phyloP scores from a whole-genome alignment of 1,140 invertebrate species.

The Apocrypta bakeri region DNA sequence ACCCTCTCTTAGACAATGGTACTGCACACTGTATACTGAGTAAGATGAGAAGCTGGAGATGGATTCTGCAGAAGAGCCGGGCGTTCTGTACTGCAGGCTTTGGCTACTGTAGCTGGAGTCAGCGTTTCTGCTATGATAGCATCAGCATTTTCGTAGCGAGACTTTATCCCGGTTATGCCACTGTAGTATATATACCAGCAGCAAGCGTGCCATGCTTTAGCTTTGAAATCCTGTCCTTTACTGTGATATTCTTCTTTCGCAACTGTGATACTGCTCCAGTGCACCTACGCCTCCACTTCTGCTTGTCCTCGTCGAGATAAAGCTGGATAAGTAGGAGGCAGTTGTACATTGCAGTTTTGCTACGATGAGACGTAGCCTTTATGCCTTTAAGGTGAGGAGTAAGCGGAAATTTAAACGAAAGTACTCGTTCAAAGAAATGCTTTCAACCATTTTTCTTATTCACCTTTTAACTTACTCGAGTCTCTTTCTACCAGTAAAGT shows the following conservation, averaged over 20 bases:
- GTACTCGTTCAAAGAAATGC: too few species aligned
- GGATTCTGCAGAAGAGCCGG: neutral
- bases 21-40: neutral
- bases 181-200: too few species aligned
- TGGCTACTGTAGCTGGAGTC: neutral
- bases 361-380: too few species aligned
- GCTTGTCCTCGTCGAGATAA: neutral
- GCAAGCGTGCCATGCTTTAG: neutral
- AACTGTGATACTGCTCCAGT: neutral
- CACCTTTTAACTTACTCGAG: too few species aligned
- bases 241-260: constrained; percentile 11
- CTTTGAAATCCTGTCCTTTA: constrained; percentile 10
- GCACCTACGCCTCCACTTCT: neutral
- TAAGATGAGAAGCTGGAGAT: constrained; percentile 19
- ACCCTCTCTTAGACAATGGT: neutral
- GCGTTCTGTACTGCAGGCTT: neutral
- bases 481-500: too few species aligned
- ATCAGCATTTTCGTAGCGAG: constrained; percentile 18
- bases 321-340: neutral
- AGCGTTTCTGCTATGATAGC: constrained; percentile 14
- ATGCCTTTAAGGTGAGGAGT: too few species aligned
- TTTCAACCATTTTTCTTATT: too few species aligned
- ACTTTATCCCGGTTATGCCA: neutral
- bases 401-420: too few species aligned
- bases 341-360: neutral